Conservation (phyloP, 2,797 vertebrate species). For the Nannoperca obscura region DNA sequence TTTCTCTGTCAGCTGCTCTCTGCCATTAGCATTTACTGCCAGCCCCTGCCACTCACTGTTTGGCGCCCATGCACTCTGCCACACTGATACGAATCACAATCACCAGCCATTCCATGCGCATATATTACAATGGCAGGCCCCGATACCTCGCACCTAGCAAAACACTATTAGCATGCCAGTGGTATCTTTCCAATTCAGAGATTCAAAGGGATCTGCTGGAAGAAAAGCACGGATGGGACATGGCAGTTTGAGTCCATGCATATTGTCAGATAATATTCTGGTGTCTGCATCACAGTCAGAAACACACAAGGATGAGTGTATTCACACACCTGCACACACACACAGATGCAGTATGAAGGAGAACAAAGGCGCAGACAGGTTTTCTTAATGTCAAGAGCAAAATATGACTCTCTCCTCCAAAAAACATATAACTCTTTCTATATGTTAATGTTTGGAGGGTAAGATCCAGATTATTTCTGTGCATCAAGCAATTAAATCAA, state of each 20-base stretch:
- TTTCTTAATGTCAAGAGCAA: conserved; percentile 59
- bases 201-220: conserved; percentile 71
- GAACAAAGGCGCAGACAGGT: conserved; percentile 32
- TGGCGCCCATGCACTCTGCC: conserved; percentile 74
- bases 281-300: conserved; percentile 45
- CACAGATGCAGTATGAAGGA: conserved; percentile 25
- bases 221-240: conserved; percentile 56
- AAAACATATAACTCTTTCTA: conserved; percentile 46
- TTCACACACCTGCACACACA: conserved; percentile 5
- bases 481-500: conserved; percentile 65
- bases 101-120: conserved; percentile 78
- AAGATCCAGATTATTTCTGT: conserved; percentile 35
- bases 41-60: conserved; percentile 81
- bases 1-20: conserved; percentile 82
- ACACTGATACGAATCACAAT: conserved; percentile 86
- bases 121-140: conserved; percentile 80
- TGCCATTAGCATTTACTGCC: conserved; percentile 85
- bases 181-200: conserved; percentile 70
- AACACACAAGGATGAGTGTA: conserved; percentile 10
- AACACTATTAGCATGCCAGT: conserved; percentile 80
- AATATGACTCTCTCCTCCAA: conserved; percentile 30
- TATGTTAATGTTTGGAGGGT: conserved; percentile 57
- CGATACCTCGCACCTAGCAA: conserved; percentile 72
- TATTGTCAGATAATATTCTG: conserved; percentile 64
- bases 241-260: conserved; percentile 62